Evolutionary conservation across 2,113 vertebrate genomes (phyloP).

Genomic region (Sebastes schlegelii): DNA sequence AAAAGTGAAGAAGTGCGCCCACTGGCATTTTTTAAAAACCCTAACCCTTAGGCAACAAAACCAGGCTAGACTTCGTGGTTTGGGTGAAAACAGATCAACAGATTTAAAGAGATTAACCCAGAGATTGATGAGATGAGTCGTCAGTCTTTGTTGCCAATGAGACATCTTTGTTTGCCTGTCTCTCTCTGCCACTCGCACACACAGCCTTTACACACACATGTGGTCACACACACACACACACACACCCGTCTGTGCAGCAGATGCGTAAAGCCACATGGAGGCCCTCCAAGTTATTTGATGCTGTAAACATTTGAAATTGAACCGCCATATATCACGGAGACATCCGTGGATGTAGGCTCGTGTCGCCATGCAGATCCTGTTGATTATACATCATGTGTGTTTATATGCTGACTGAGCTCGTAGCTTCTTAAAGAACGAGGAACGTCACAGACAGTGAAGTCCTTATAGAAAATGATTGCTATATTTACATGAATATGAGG

Average conservation of each 20-base stretch:
- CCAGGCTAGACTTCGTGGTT: too few species aligned
- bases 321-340: slow-evolving; percentile 59
- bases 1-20: too few species aligned
- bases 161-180: slow-evolving; percentile 23
- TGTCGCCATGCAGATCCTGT: slow-evolving; percentile 41
- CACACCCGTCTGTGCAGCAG: slow-evolving; percentile 54
- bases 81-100: too few species aligned
- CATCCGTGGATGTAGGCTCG: slow-evolving; percentile 34
- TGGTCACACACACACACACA: slow-evolving; percentile 20
- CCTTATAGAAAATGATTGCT: slow-evolving; percentile 17
- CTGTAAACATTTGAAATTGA: slow-evolving; percentile 67
- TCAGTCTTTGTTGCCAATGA: slow-evolving; percentile 30
- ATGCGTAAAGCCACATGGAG: slow-evolving; percentile 47
- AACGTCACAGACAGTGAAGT: slow-evolving; percentile 12
- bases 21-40: too few species aligned
- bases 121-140: slow-evolving; percentile 18
- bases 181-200: neutral
- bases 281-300: slow-evolving; percentile 59
- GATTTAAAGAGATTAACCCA: slow-evolving; percentile 10
- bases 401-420: slow-evolving; percentile 42
- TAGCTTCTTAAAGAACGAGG: neutral
- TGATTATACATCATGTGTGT: slow-evolving; percentile 64
- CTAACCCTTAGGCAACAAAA: too few species aligned
- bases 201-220: neutral
- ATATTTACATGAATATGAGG: slow-evolving; percentile 33